Evolutionary conservation across 1,140 invertebrate genomes (phyloP).

Genomic region (Metopolophium dirhodum): DNA sequence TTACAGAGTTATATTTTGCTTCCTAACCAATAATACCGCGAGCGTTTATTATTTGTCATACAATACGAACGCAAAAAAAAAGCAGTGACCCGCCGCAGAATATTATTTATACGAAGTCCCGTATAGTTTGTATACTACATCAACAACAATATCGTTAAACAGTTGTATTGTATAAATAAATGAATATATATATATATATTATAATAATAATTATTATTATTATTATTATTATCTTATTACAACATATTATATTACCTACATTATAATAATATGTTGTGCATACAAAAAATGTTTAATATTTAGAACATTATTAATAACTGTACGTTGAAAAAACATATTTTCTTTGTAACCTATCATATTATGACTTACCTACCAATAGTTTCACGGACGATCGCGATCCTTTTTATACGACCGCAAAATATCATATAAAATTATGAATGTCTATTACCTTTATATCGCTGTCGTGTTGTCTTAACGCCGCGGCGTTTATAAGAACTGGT

Average conservation of each 20-base stretch:
- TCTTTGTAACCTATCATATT: not conserved
- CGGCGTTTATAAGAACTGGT: not conserved
- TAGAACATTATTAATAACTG: constrained; percentile 19
- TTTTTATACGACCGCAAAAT: not conserved
- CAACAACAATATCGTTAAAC: not conserved
- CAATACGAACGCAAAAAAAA: not conserved
- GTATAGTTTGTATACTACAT: too few relatives aligned
- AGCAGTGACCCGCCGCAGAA: not conserved
- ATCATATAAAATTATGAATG: not conserved
- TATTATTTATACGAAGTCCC: not conserved
- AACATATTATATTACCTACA: not conserved
- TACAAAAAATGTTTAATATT: constrained; percentile 7
- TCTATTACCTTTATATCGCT: not conserved
- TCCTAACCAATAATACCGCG: not conserved
- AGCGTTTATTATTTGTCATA: not conserved
- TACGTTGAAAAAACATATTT: not conserved
- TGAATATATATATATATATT: too few relatives aligned
- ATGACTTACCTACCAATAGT: not conserved
- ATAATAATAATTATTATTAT: too few relatives aligned
- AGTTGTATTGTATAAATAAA: not conserved
- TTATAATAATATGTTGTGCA: not conserved
- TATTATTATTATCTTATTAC: not conserved
- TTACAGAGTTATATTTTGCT: not conserved
- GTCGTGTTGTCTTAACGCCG: not conserved
- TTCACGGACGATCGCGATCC: not conserved